phyloP scores from a whole-genome alignment of 1,140 invertebrate species.

The Brevipalpus yothersi region DNA sequence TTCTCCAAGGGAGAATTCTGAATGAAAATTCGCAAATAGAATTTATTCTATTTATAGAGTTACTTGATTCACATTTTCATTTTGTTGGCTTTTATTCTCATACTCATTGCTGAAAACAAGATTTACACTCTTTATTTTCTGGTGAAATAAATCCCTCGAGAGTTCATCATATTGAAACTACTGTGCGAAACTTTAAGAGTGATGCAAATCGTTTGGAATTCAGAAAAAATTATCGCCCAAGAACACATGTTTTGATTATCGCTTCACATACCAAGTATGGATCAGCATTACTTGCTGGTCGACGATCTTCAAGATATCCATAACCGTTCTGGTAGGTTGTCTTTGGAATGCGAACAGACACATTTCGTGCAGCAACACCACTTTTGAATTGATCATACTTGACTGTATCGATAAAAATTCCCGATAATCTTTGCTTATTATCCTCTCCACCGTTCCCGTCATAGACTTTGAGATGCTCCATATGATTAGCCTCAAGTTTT shows the following conservation, averaged over 20 bases:
- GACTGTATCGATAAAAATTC: conserved; percentile 19
- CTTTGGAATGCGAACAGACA: conserved; percentile 25
- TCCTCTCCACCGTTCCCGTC: conserved; percentile 52
- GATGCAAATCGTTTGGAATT: no score
- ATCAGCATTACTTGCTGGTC: conserved; percentile 80
- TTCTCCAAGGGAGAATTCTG: no score
- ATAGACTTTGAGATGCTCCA: conserved; percentile 64
- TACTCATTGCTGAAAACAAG: no score
- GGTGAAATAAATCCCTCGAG: no score
- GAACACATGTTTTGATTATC: conserved; percentile 19
- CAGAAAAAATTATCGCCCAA: no score
- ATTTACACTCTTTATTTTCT: no score
- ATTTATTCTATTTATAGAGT: no score
- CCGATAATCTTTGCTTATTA: conserved; percentile 56
- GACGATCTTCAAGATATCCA: conserved; percentile 76
- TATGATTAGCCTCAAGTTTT: conserved; percentile 41
- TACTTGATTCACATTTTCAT: no score
- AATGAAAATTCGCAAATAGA: no score
- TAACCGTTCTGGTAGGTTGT: conserved; percentile 49
- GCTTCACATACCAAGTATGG: conserved; percentile 52
- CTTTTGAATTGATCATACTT: conserved; percentile 21
- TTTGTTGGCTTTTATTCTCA: no score
- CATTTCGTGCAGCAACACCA: conserved; percentile 28
- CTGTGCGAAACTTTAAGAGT: no score
- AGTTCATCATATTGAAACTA: no score